Conservation (phyloP, 23 tunicate genomes). For the Trididemnum clinides region DNA sequence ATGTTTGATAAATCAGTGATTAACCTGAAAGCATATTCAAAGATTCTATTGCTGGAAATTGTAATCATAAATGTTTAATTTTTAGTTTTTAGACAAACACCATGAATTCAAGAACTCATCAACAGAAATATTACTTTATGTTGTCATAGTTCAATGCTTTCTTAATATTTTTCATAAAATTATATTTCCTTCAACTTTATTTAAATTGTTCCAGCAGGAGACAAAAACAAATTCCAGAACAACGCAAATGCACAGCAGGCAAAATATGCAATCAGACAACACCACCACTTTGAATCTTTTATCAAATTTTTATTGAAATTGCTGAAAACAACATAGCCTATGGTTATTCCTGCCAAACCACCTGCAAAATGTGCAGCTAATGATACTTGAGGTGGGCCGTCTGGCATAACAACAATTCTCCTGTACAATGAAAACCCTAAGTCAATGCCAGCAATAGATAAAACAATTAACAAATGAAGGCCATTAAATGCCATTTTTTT, state of each 20-base stretch:
- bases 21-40: too few species aligned
- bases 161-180: too few species aligned
- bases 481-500: slow-evolving; percentile 78
- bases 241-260: slow-evolving; percentile 58
- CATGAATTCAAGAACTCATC: too few species aligned
- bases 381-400: slow-evolving; percentile 62
- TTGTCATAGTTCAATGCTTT: too few species aligned
- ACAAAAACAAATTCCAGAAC: slow-evolving; percentile 69
- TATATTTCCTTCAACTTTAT: too few species aligned
- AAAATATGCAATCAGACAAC: slow-evolving; percentile 42
- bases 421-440: slow-evolving; percentile 79
- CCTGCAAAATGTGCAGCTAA: slow-evolving; percentile 89
- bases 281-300: slow-evolving; percentile 78
- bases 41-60: too few species aligned
- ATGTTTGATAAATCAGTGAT: too few species aligned
- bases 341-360: slow-evolving; percentile 76
- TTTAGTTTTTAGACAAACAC: too few species aligned
- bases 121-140: too few species aligned
- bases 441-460: slow-evolving; percentile 58
- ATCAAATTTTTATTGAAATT: slow-evolving; percentile 58
- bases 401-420: slow-evolving; percentile 54
- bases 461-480: slow-evolving; percentile 64
- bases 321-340: slow-evolving; percentile 88
- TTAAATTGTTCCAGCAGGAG: slow-evolving; percentile 65
- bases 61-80: too few species aligned